These are phyloP conservation scores for Sycophila texana DNA, from an alignment of 2,888 invertebrate genomes.

Conservation along the genomic window DNA sequence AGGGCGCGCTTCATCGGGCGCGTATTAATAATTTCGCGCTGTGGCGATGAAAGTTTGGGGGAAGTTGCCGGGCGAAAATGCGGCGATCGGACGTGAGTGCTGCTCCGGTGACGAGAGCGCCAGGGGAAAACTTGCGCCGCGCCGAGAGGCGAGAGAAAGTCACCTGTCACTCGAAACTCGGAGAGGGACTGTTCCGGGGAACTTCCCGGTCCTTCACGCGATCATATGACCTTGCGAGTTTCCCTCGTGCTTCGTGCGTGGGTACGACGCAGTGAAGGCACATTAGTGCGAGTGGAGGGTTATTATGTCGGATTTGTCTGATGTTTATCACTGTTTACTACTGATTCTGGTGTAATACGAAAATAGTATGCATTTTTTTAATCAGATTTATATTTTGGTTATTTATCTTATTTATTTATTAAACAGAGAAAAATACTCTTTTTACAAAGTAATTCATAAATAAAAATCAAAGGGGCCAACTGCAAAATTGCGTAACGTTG, in stretches of 20 bases:
- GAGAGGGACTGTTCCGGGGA: not conserved
- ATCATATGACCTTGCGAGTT: not conserved
- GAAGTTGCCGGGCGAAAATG: slow-evolving; percentile 17
- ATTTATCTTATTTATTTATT: too few species aligned
- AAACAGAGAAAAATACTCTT: too few species aligned
- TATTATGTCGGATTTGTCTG: not conserved
- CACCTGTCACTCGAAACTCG: not conserved
- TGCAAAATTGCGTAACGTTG: too few species aligned
- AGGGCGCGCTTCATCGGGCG: too few species aligned
- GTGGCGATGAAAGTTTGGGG: not conserved
- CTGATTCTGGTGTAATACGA: not conserved
- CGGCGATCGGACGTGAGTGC: slow-evolving; percentile 20
- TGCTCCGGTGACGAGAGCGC: not conserved
- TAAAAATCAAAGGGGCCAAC: too few species aligned
- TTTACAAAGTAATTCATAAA: too few species aligned
- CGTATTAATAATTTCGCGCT: not conserved
- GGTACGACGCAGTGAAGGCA: not conserved
- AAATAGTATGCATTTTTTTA: not conserved
- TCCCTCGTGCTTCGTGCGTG: not conserved
- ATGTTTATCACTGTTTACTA: too few species aligned
- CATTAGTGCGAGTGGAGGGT: not conserved
- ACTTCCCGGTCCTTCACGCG: not conserved
- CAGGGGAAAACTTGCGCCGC: slow-evolving; percentile 13
- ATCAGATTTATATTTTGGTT: too few species aligned
- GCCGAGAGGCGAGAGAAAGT: not conserved